A percentile compares a stretch with the other conserved stretches of the same genome.
Evolutionary conservation across 2,797 vertebrate species (phyloP).

Genomic region (Lepilemur ruficaudatus): DNA sequence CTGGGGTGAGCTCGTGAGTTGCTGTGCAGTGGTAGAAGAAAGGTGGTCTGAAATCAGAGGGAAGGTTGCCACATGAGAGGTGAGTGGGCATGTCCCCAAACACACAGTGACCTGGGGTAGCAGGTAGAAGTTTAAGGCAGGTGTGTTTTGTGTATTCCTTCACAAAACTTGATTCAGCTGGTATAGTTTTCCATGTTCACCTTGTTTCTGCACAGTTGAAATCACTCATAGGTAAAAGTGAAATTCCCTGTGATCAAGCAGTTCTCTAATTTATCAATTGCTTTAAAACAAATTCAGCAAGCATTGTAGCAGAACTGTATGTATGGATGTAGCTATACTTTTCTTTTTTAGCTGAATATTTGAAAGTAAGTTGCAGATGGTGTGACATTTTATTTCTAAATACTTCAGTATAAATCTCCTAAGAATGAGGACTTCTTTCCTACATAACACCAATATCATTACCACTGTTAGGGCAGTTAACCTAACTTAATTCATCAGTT

Average conservation of each 20-base stretch:
- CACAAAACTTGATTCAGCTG: not conserved
- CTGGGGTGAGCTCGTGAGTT: not conserved
- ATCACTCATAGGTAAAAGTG: not conserved
- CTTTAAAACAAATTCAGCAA: not conserved
- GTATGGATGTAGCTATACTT: not conserved
- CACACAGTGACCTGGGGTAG: not conserved
- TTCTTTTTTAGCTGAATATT: not conserved
- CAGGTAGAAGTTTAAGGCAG: not conserved
- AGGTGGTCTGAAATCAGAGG: not conserved
- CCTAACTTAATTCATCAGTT: not conserved
- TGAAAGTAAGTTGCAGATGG: not conserved
- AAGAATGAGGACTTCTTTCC: not conserved
- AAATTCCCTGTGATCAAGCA: not conserved
- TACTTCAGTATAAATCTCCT: not conserved
- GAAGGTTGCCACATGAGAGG: not conserved
- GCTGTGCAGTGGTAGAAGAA: not conserved
- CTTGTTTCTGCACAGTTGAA: not conserved
- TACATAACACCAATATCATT: not conserved
- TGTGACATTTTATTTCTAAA: slow-evolving; percentile 2
- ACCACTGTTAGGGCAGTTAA: not conserved
- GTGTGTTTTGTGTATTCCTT: not conserved
- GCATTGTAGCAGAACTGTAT: not conserved
- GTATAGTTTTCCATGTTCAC: not conserved
- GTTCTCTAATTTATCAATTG: not conserved
- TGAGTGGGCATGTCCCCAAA: not conserved